A percentile compares a stretch with the other conserved stretches of the same genome.
Conservation (phyloP, 2,797 vertebrate genomes). For the Lepilemur ruficaudatus region DNA sequence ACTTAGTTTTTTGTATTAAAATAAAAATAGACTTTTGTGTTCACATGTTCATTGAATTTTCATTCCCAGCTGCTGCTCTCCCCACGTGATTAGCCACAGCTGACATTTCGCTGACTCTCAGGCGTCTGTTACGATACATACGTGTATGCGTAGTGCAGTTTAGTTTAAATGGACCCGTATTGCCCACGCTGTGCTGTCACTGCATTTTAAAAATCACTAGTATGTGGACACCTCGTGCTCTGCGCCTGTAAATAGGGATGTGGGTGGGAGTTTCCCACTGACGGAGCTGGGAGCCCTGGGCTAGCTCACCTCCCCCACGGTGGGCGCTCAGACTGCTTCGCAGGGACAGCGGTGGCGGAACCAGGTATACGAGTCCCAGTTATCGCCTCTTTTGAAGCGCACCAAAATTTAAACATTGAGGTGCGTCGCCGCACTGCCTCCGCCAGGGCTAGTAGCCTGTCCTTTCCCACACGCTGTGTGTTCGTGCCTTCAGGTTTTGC, state of each 20-base stretch:
- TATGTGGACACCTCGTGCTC: fast-evolving
- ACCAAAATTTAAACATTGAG: too few species aligned
- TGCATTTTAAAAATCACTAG: background rate
- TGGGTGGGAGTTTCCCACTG: fast-evolving
- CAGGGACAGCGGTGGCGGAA: fast-evolving
- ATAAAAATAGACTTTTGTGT: background rate
- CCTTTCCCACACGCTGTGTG: background rate
- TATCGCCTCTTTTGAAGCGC: background rate
- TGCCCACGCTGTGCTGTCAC: fast-evolving
- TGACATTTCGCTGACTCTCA: background rate
- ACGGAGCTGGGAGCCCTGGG: fast-evolving
- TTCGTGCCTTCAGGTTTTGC: background rate
- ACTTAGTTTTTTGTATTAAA: background rate
- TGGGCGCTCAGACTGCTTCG: background rate
- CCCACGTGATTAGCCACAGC: too few species aligned
- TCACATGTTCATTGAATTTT: background rate
- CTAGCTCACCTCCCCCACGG: fast-evolving
- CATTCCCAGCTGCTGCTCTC: fast-evolving
- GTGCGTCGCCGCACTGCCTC: fast-evolving
- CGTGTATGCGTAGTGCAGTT: fast-evolving
- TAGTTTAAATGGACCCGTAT: fast-evolving
- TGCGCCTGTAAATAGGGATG: fast-evolving
- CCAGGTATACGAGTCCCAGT: fast-evolving
- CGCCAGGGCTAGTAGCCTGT: fast-evolving
- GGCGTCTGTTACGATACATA: background rate